phyloP scores from a whole-genome alignment of 1,140 invertebrate species.

The Drosophila yakuba region DNA sequence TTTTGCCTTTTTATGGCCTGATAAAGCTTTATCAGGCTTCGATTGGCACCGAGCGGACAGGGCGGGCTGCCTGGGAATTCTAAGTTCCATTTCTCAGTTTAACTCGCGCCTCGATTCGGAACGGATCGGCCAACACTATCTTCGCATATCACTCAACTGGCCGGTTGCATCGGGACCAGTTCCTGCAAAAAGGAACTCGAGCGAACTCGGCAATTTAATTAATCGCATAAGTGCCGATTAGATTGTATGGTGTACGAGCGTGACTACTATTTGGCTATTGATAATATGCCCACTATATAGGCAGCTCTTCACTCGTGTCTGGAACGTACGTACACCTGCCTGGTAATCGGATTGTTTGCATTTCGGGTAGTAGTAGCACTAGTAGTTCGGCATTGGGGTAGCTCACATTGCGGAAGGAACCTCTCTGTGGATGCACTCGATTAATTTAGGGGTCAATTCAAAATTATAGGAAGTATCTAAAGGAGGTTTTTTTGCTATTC shows the following conservation, averaged over 20 bases:
- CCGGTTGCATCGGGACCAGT: conserved; percentile 5
- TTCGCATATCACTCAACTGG: neutral
- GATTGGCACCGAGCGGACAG: conserved; percentile 35
- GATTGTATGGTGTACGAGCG: conserved; percentile 29
- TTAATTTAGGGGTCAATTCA: neutral
- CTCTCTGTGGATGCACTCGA: neutral
- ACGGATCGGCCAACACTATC: conserved; percentile 36
- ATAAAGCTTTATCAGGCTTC: conserved; percentile 67
- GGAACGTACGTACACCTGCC: conserved; percentile 40
- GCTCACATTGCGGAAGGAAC: conserved; percentile 23
- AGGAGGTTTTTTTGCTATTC: no score
- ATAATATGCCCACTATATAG: conserved; percentile 31
- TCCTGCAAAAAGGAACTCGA: conserved; percentile 35
- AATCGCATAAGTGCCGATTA: conserved; percentile 39
- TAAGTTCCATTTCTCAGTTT: conserved; percentile 59
- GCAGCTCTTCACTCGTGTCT: conserved; percentile 7
- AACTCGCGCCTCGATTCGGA: conserved; percentile 54
- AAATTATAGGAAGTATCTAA: no score
- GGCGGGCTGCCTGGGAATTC: conserved; percentile 20
- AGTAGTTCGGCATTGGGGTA: conserved; percentile 35
- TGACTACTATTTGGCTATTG: conserved; percentile 15
- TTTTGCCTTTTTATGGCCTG: conserved; percentile 47
- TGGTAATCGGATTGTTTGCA: conserved; percentile 18
- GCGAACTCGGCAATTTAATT: conserved; percentile 24
- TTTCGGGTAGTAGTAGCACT: conserved; percentile 7